Conservation (phyloP, 2,888 invertebrate species). For the Girardia tigrina region DNA sequence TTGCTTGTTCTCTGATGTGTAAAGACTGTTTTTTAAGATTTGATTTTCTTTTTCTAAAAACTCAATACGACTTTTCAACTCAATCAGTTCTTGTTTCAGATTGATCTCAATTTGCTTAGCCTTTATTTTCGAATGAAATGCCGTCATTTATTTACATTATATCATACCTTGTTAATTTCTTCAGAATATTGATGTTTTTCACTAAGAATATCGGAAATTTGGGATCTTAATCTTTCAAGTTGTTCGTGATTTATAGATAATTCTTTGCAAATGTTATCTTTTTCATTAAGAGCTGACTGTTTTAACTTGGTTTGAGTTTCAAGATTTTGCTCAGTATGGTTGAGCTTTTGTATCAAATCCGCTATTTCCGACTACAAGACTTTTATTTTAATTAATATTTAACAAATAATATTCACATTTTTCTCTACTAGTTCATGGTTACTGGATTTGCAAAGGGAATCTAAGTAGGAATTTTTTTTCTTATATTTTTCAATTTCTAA, state of each 20-base stretch:
- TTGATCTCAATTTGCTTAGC: neutral
- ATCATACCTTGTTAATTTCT: neutral
- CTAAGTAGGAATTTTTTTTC: no score
- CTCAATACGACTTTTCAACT: conserved; percentile 46
- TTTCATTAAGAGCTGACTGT: neutral
- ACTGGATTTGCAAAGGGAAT: neutral
- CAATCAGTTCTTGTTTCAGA: conserved; percentile 45
- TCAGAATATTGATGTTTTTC: neutral
- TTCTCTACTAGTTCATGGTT: neutral
- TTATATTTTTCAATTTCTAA: no score
- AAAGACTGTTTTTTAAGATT: neutral
- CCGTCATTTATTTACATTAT: neutral
- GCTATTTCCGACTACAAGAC: neutral
- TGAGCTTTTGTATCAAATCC: neutral
- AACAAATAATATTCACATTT: neutral
- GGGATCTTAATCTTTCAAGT: neutral
- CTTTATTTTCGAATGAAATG: neutral
- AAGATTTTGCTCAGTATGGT: neutral
- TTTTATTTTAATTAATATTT: neutral
- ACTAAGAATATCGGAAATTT: neutral
- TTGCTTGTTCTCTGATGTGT: neutral
- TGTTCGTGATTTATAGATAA: neutral
- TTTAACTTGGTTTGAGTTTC: neutral
- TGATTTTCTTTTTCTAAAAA: conserved; percentile 45
- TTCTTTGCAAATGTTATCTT: neutral